Evolutionary conservation across 2,113 vertebrate genomes (phyloP).

Genomic region (Anthoscopus minutus): DNA sequence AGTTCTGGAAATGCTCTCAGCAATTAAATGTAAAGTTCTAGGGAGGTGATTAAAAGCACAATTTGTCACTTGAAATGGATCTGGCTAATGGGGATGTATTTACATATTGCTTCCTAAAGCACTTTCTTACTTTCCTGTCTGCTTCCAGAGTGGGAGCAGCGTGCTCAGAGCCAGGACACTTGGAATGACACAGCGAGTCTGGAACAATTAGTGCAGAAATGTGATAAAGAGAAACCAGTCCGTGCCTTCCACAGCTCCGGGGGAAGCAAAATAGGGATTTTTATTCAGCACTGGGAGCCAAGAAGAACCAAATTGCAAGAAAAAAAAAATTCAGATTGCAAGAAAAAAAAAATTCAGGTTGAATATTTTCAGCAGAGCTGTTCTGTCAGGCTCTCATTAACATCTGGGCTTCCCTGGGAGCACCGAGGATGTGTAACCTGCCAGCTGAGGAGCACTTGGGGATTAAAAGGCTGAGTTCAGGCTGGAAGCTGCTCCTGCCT

Average conservation of each 20-base stretch:
- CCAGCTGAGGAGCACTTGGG: neutral
- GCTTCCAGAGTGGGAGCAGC: neutral
- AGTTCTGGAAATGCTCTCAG: slow-evolving; percentile 41
- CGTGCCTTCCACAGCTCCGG: neutral
- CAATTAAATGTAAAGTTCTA: slow-evolving; percentile 51
- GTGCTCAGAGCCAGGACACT: neutral
- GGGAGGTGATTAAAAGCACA: slow-evolving; percentile 57
- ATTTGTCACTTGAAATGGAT: slow-evolving; percentile 59
- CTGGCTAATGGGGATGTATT: slow-evolving; percentile 44
- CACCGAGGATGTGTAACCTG: neutral
- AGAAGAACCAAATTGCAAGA: too few species aligned
- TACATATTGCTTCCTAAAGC: slow-evolving; percentile 56
- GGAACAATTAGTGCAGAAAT: slow-evolving; percentile 34
- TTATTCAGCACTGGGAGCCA: neutral
- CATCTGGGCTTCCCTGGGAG: neutral
- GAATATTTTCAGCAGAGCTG: neutral
- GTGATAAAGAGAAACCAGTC: neutral
- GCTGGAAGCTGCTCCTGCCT: neutral
- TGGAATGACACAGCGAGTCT: neutral
- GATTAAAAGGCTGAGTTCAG: neutral
- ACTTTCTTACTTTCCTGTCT: slow-evolving; percentile 8
- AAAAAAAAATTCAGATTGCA: too few species aligned
- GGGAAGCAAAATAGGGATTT: neutral
- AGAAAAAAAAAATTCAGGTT: too few species aligned
- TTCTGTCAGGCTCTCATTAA: neutral